Evolutionary conservation across 2,797 vertebrate genomes (phyloP), one percentile per base, ranked within the genome.

Genomic region (Setipinna tenuifilis): DNA sequence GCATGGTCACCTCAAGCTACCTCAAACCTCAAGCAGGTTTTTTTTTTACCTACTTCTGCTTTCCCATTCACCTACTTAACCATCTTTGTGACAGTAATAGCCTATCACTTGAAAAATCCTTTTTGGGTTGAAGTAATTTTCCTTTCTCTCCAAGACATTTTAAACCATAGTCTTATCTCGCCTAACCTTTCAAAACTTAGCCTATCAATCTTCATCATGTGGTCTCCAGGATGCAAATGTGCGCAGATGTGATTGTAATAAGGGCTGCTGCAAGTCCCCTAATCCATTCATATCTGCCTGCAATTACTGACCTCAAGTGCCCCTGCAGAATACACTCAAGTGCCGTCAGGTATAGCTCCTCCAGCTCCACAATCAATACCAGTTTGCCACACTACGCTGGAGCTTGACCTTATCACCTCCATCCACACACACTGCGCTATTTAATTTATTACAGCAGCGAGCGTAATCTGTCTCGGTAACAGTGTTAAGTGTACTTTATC

Each of bases 381-480:
- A 44, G 48, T 83, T 83, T 48, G 83, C 46, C 83, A 83, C 83
- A 83, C 83, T 68, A 9, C 17, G 35, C 61, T 58, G 62, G 41
- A 48, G 61, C 21, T 62, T 71, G 83, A 83, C 83, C 61, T 83
- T 83, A 83, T 28, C 35, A n/a, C 61, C 61, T 48, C 14, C 44
- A 28, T 83, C 83, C 83, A 71, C 61, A 25, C 6, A 28, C 83
- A 12, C 31, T 31, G 14, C 44, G 59, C 65, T 11, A 65, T 48
- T 68, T 41, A 83, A 48, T 68, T 46, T 41, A 75, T 75, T 41
- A 35, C 68, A 35, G 68, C 6, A 35, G 68, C 10, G 68, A 28
- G 31, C 16, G 28, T 28, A 75, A 71, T 71, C 68, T 71, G 68
- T 71, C 68, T 71, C 28, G 4, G 14, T 65, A 35, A 71, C 68